Percentiles rank a stretch among this genome's conserved stretches.
Conservation (phyloP, 30 jellyfish, hydroid and myxozoan genomes). For the Hydra vulgaris region DNA sequence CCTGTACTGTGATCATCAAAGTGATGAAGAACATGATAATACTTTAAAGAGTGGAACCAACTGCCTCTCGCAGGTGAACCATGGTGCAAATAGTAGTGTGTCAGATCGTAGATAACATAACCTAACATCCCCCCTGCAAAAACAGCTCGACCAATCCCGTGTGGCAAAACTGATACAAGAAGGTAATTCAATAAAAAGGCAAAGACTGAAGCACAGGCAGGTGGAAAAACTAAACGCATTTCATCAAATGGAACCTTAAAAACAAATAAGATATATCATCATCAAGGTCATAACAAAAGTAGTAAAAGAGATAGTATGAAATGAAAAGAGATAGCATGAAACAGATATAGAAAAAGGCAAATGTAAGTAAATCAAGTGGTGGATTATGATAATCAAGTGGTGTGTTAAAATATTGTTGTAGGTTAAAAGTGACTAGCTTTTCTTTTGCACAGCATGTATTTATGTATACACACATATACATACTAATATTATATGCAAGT, state of each 20-base stretch:
- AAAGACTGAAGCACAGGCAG: constrained; percentile 57
- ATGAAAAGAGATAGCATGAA: too few species aligned
- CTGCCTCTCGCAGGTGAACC: constrained; percentile 61
- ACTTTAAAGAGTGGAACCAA: constrained; percentile 46
- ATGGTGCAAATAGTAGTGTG: constrained; percentile 72
- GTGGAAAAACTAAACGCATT: constrained; percentile 84
- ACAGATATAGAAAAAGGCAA: too few species aligned
- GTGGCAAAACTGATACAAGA: constrained; percentile 18
- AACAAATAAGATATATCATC: background rate
- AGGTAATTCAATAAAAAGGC: constrained; percentile 35
- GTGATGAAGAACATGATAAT: constrained; percentile 68
- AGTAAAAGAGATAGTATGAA: too few species aligned
- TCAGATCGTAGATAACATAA: constrained; percentile 58
- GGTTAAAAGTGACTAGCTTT: too few species aligned
- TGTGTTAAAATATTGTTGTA: too few species aligned
- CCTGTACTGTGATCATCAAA: constrained; percentile 59
- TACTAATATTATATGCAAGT: too few species aligned
- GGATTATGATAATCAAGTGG: too few species aligned
- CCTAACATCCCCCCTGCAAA: constrained; percentile 79
- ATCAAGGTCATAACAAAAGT: too few species aligned
- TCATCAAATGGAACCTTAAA: constrained; percentile 73
- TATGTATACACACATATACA: too few species aligned
- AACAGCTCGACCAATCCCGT: constrained; percentile 52
- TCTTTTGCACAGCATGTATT: too few species aligned
- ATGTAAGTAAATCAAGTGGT: too few species aligned